These are phyloP conservation scores for Glaucidium brasilianum DNA, from an alignment of 2,113 vertebrate genomes.

Conservation along the genomic window DNA sequence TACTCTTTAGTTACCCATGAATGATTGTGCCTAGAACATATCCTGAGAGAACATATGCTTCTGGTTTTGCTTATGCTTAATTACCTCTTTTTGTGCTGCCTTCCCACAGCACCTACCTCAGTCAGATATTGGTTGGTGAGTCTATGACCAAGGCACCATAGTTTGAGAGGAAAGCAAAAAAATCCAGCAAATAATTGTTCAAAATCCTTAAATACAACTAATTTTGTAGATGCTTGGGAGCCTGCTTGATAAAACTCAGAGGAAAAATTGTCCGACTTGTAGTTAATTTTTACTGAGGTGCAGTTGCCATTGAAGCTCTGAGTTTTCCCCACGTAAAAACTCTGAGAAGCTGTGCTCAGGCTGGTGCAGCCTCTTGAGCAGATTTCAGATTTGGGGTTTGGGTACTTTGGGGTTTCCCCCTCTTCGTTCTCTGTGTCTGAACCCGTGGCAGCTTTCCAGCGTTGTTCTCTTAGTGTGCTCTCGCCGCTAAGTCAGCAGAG, in stretches of 20 bases:
- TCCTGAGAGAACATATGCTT: not conserved
- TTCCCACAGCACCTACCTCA: not conserved
- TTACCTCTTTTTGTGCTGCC: not conserved
- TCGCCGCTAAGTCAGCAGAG: not conserved
- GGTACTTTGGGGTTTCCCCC: not conserved
- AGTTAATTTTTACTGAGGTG: not conserved
- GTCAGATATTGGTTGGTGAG: not conserved
- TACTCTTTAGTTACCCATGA: not conserved
- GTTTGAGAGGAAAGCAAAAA: not conserved
- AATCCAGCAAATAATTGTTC: not conserved
- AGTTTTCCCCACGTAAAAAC: not conserved
- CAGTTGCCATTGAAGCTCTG: not conserved
- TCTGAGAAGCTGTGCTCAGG: not conserved
- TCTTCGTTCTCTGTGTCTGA: not conserved
- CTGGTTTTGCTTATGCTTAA: not conserved
- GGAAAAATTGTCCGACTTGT: not conserved
- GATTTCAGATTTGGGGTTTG: not conserved
- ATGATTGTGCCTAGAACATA: not conserved
- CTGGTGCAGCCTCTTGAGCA: not conserved
- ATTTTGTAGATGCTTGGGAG: not conserved
- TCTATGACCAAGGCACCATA: not conserved
- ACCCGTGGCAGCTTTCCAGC: not conserved
- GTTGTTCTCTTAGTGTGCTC: not conserved
- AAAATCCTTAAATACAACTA: not conserved
- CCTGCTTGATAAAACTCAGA: not conserved